Base-by-base conservation (phyloP, 2,113 vertebrate genomes). In the Leptobrachium ailaonicum region DNA sequence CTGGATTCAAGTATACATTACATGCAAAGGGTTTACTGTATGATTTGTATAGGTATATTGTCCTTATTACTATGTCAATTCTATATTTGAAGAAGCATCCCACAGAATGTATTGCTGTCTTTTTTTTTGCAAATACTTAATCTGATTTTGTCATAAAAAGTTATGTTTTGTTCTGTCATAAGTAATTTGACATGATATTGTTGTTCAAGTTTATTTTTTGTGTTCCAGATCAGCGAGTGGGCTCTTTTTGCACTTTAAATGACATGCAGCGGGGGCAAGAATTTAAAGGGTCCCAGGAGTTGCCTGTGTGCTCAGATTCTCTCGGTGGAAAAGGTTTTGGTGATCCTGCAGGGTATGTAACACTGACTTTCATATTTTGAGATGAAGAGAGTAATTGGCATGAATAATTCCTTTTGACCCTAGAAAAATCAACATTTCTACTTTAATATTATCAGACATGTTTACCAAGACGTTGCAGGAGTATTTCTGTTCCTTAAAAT, bases 201-300 rank as follows among this genome's bases (percentile, higher is more conserved):
- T 11, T 54, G 50, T 54, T 54, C 50, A 8, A 54, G 1, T 54
- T 54, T 6, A n/a, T 47, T 84, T 58, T 84, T 73, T 20, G 9
- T 7, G 66, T 76, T 81, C 6, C 90, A 99, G 97, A 99, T 92
- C 97, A 97, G 89, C 92, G 96, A 53, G 95, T 96, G 86, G 92
- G 94, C 0, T 96, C 97, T 77, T 98, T 98, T 92, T 98, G 96
- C 85, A 95, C 95, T 75, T 92, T 98, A 92, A 96, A 90, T 9
- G 96, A 96, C 77, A 92, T 96, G 89, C 95, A 95, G 82, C 92
- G 93, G 45, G 89, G 90, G 8, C 94, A 95, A 82, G 93, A 88
- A 53, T 85, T 96, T 89, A 94, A 96, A 84, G 94, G 90, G 76
- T 75, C 94, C 1, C 93, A 93, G 77, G 95, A 96, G 53, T 89